phyloP scores from a whole-genome alignment of 2,888 invertebrate genomes.

The Elysia crispata region DNA sequence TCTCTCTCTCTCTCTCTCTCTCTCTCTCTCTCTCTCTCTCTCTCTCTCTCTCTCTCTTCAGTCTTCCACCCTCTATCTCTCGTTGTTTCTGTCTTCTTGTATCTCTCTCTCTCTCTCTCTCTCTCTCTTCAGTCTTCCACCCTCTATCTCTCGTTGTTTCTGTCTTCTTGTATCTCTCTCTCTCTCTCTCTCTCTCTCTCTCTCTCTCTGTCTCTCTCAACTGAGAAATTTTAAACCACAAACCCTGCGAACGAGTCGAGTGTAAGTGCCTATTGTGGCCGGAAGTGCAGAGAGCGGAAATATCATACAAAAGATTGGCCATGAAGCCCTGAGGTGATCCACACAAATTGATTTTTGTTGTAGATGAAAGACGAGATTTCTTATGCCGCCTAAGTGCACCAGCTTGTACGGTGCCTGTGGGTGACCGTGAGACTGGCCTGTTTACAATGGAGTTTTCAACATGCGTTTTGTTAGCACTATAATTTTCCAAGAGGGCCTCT shows the following conservation, averaged over 20 bases:
- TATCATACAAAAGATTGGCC: neutral
- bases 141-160: neutral
- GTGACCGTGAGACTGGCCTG: too few relatives aligned
- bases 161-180: neutral
- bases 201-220: neutral
- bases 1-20: neutral
- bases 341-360: too few relatives aligned
- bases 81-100: neutral
- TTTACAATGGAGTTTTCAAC: too few relatives aligned
- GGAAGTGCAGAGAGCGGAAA: too few relatives aligned
- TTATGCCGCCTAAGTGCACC: too few relatives aligned
- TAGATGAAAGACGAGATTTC: too few relatives aligned
- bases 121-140: neutral
- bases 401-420: too few relatives aligned
- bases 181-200: neutral
- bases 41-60: conserved; percentile 2
- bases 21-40: neutral
- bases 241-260: neutral
- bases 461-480: too few relatives aligned
- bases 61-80: neutral
- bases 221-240: too few relatives aligned
- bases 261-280: neutral
- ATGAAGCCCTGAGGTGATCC: too few relatives aligned
- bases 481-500: too few relatives aligned
- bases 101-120: neutral